A percentile compares a stretch with the other conserved stretches of the same genome.
phyloP scores from a whole-genome alignment of 2,113 vertebrate genomes.

The Eidolon helvum region DNA sequence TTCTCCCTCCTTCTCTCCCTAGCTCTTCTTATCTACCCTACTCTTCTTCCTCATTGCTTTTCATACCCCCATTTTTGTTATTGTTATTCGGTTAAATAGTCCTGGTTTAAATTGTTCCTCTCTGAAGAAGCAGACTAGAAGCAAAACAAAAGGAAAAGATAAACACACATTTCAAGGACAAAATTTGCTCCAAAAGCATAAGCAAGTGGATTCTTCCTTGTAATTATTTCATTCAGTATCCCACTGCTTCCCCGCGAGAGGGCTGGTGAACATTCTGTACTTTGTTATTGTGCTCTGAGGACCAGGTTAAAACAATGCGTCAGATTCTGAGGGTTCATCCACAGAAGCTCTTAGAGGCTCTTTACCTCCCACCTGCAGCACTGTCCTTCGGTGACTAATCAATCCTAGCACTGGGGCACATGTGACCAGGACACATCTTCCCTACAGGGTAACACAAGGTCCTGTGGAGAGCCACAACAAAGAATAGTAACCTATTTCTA shows the following conservation, averaged over 20 bases:
- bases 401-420: not conserved
- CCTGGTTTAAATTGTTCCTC: conserved; percentile 54
- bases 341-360: not conserved
- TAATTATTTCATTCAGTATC: not conserved
- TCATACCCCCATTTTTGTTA: not conserved
- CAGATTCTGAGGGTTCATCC: not conserved
- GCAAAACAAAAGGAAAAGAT: conserved; percentile 48
- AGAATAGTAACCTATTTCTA: not conserved
- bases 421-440: fast-evolving
- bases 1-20: not conserved
- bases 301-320: not conserved
- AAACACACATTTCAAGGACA: conserved; percentile 56
- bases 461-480: not conserved
- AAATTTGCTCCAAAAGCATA: conserved; percentile 47
- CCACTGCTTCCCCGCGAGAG: not conserved
- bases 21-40: not conserved
- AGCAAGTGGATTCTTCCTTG: not conserved
- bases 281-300: not conserved
- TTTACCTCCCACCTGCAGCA: no score
- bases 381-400: not conserved
- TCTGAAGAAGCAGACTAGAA: conserved; percentile 63
- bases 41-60: not conserved
- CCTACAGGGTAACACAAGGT: no score
- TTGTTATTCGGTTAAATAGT: not conserved
- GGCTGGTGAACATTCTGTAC: not conserved